phyloP scores from a whole-genome alignment of 2,888 invertebrate species.

The Limulus polyphemus region DNA sequence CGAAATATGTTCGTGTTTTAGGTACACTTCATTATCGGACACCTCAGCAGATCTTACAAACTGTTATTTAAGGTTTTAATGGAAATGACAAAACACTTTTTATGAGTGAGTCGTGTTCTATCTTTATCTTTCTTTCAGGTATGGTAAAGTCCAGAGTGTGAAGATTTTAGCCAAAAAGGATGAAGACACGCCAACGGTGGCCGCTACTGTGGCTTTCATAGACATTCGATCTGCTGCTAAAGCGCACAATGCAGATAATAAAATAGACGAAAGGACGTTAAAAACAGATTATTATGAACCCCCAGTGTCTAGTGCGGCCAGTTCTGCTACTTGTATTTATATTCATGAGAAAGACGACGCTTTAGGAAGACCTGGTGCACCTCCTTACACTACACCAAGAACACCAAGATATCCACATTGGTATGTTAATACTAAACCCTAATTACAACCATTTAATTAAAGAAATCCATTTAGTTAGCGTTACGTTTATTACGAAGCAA shows the following conservation, averaged over 20 bases:
- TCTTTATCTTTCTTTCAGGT: slow-evolving; percentile 46
- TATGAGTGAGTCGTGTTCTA: no score
- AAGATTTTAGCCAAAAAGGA: slow-evolving; percentile 57
- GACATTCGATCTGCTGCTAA: slow-evolving; percentile 93
- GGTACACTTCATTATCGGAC: no score
- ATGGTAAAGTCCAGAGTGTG: slow-evolving; percentile 95
- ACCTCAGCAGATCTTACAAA: no score
- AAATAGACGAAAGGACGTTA: slow-evolving; percentile 70
- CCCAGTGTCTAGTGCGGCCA: slow-evolving; percentile 36
- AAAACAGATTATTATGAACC: slow-evolving; percentile 87
- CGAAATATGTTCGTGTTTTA: no score
- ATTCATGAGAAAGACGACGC: slow-evolving; percentile 27
- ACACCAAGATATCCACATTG: slow-evolving; percentile 28
- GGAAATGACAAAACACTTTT: no score
- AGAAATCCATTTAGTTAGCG: not conserved
- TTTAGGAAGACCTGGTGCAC: slow-evolving; percentile 19
- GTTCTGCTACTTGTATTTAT: slow-evolving; percentile 25
- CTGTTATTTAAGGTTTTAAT: no score
- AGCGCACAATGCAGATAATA: slow-evolving; percentile 79
- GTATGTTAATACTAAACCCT: slow-evolving; percentile 4
- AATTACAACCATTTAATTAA: not conserved
- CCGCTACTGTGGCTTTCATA: slow-evolving; percentile 87
- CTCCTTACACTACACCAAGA: slow-evolving; percentile 25
- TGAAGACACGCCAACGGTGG: slow-evolving; percentile 39
- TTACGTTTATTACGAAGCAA: no score